Base-by-base conservation (phyloP, 2,797 vertebrate species). In the Squalus acanthias region DNA sequence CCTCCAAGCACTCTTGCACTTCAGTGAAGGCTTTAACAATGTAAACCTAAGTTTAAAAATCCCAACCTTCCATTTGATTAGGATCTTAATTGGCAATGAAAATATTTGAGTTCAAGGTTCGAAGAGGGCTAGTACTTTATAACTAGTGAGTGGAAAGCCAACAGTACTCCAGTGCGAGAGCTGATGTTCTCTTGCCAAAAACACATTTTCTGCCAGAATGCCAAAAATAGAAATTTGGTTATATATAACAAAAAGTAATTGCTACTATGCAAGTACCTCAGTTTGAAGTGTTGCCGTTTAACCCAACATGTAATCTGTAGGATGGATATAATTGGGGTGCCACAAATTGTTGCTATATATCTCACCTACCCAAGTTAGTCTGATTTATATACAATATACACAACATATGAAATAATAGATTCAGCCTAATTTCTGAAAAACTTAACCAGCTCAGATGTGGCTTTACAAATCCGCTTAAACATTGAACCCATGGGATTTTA, bases 221-320 rank as follows among this genome's bases (percentile, higher is more conserved):
- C 63, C 91, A 65, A 93, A 93, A 93, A 93, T 93, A n/a, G 91
- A 67, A 93, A 9, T 93, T 93, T 67, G n/a, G 39, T 46, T 85
- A 17, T 46, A 50, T 85, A 4, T 85, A 85, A 85, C 79, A 85
- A 17, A 85, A 85, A 85, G 39, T 39, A 46, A 85, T 46, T 85
- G 17, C 76, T 39, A 15, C 10, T 2, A 15, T n/a, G 33, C 15
- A 67, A 67, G 33, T 65, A 93, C 22, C 39, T 24, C n/a, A 65
- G 20, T 13, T 5, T 67, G 63, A 67, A 33, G 26, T 91, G 15
- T 63, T 33, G 26, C n/a, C 17, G 39, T 85, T 8, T 85, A 85
- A 85, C 39, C 79, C 29, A 74, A 74, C 1, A 26, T 74, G 33
- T 74, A 88, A 53, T 88, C 22, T 57, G 53, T 57, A 88, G 9